These are phyloP conservation scores for Eudyptes chrysolophus DNA, from an alignment of 2,113 vertebrate genomes.

Conservation along the genomic window DNA sequence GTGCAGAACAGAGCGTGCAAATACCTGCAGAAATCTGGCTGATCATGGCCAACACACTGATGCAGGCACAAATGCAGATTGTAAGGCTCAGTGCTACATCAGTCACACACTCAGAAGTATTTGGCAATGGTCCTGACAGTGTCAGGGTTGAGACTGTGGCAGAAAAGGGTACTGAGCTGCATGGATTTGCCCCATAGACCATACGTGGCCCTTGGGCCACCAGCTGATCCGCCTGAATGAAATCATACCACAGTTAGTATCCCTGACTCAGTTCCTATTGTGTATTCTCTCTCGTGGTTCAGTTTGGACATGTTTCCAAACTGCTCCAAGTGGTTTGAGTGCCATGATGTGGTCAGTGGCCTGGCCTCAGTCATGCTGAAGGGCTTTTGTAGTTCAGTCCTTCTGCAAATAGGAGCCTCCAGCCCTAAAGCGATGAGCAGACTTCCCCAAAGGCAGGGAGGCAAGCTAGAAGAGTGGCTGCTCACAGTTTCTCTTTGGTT, in stretches of 20 bases:
- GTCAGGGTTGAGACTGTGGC: not conserved
- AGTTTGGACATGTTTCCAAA: not conserved
- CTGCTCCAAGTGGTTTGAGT: not conserved
- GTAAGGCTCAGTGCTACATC: not conserved
- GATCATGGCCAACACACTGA: not conserved
- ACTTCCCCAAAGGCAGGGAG: not conserved
- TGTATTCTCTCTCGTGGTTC: not conserved
- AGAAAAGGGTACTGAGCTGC: not conserved
- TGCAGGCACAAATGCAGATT: not conserved
- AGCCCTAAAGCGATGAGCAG: not conserved
- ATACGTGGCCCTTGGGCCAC: accelerated
- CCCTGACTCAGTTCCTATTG: not conserved
- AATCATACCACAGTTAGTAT: not conserved
- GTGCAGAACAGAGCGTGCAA: not conserved
- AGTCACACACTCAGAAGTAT: not conserved
- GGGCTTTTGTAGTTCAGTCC: not conserved
- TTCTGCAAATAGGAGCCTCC: not conserved
- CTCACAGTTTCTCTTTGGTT: not conserved
- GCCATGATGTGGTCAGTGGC: not conserved
- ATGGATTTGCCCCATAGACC: not conserved
- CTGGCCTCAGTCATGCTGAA: not conserved
- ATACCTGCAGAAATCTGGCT: not conserved
- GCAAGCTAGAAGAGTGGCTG: not conserved
- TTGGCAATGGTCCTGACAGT: not conserved
- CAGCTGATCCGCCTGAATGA: not conserved